Evolutionary conservation across 2,113 vertebrate species (phyloP), one percentile per base, ranked within the genome.

Genomic region (Osmerus mordax): DNA sequence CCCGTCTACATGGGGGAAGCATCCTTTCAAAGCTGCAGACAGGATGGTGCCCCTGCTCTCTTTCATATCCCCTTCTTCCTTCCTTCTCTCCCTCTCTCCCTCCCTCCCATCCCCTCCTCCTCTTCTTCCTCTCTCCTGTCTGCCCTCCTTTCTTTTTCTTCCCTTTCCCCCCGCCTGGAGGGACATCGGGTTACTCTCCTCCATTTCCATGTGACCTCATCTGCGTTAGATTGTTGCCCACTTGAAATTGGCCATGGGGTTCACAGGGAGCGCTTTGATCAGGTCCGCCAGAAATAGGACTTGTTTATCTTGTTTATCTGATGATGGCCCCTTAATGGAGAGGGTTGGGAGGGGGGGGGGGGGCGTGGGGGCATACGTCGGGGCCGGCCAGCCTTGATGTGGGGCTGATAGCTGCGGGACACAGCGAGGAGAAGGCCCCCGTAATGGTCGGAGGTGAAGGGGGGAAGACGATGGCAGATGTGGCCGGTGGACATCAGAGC

Each of bases 251-350:
- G 87, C 89, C 86, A 84, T 81, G 78, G 85, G 84, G 87, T 88
- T 90, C 84, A 86, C 84, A 71, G 67, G n/a, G n/a, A 76, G 81
- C 73, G 81, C 89, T 92, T 91, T 92, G 90, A 92, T 92, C 89
- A 86, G 79, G 63, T 71, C 61, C 84, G 84, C 86, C 85, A 91
- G 86, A 84, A 91, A 91, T 88, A 83, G 86, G 85, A 84, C 85
- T 89, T 88, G 89, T 90, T 91, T 90, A 88, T 91, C 84, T 90
- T 87, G 87, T 90, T 91, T 90, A 89, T 91, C 90, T 88, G 87
- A 90, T 87, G 88, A 91, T 85, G 85, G 87, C 80, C 86, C 66
- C 82, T 87, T 86, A 86, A 86, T 86, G 87, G 81, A 84, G 85
- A 71, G 83, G 59, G 77, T 15, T 15, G 14, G 54, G 16, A 2